Evolutionary conservation across 2,113 vertebrate genomes (phyloP).

Genomic region (Dermatemys mawii): DNA sequence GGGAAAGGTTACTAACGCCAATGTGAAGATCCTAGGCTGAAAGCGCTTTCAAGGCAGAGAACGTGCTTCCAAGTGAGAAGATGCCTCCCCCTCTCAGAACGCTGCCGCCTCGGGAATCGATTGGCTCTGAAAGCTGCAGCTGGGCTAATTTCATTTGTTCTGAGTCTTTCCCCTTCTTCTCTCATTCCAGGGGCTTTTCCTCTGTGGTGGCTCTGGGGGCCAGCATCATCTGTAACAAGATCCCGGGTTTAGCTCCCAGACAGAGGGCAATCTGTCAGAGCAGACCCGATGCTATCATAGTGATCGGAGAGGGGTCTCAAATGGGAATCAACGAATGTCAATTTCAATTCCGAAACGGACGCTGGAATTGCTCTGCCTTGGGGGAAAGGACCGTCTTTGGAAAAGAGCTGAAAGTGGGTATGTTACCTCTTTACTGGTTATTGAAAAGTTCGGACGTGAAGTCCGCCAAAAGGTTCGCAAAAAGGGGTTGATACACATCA

Average conservation of each 20-base stretch:
- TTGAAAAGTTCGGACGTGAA: not conserved
- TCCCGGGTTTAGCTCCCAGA: conserved; percentile 94
- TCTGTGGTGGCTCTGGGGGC: conserved; percentile 96
- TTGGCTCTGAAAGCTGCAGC: not conserved
- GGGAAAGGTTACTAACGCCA: not conserved
- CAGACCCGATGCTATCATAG: conserved; percentile 96
- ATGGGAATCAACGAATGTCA: conserved; percentile 98
- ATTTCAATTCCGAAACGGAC: conserved; percentile 95
- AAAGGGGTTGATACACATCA: not conserved
- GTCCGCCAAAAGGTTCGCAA: not conserved
- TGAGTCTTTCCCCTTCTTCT: not conserved
- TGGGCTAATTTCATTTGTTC: not conserved
- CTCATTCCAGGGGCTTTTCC: conserved; percentile 88
- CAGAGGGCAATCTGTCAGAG: conserved; percentile 98
- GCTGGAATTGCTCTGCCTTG: conserved; percentile 97
- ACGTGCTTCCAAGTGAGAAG: not conserved
- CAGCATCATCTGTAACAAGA: conserved; percentile 99
- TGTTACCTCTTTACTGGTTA: conserved; percentile 73
- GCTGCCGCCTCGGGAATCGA: too few species aligned
- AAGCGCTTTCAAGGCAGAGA: not conserved
- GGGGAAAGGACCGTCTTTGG: conserved; percentile 97
- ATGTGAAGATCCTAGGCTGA: not conserved
- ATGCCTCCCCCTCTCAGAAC: not conserved
- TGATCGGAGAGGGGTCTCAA: conserved; percentile 97
- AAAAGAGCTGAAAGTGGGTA: conserved; percentile 99